These are phyloP conservation scores for Leptogaster cylindrica DNA, from an alignment of 2,888 invertebrate genomes.

Conservation along the genomic window DNA sequence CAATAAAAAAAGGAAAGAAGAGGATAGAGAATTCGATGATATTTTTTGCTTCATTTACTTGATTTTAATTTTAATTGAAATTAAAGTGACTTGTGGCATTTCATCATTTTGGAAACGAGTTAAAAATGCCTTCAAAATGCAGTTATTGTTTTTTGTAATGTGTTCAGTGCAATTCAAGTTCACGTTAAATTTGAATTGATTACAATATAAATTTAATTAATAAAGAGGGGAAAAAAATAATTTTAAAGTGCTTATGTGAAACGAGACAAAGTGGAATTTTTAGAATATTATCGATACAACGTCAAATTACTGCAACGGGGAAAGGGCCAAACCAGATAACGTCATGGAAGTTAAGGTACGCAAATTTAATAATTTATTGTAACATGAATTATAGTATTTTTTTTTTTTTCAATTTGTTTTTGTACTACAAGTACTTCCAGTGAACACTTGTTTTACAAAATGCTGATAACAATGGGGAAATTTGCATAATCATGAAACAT, in stretches of 20 bases:
- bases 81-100: no score
- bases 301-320: neutral
- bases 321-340: conserved; percentile 8
- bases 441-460: neutral
- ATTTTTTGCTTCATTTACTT: no score
- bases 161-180: no score
- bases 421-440: neutral
- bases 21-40: neutral
- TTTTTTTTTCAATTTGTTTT: neutral
- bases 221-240: neutral
- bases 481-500: neutral
- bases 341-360: conserved; percentile 31
- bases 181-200: no score
- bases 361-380: no score
- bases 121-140: no score
- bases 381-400: neutral
- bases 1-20: neutral
- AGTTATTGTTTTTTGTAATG: no score
- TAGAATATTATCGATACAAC: neutral
- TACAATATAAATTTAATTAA: no score
- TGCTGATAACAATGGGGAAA: neutral
- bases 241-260: no score
- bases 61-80: no score
- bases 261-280: neutral
- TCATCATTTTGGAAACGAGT: no score